These are phyloP conservation scores for Trialeurodes vaporariorum DNA, from an alignment of 1,140 invertebrate genomes.

Conservation along the genomic window DNA sequence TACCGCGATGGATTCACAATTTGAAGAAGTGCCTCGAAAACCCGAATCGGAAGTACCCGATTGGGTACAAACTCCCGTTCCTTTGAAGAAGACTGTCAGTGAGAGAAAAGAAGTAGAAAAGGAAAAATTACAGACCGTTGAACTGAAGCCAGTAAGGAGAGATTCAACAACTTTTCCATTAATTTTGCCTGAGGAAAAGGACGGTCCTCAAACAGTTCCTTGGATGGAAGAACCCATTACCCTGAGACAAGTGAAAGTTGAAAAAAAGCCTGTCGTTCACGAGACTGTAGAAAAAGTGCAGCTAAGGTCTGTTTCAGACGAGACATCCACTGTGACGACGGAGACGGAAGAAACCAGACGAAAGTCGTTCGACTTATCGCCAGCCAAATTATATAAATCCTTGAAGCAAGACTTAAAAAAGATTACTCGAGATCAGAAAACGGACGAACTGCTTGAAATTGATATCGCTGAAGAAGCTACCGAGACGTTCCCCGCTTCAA, in stretches of 20 bases:
- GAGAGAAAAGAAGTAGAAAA: slow-evolving; percentile 31
- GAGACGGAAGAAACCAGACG: slow-evolving; percentile 2
- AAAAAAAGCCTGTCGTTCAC: not conserved
- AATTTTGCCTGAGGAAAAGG: not conserved
- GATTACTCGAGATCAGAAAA: not conserved
- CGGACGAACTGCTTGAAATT: slow-evolving; percentile 20
- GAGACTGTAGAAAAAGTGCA: not conserved
- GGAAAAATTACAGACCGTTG: slow-evolving; percentile 35
- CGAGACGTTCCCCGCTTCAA: not conserved
- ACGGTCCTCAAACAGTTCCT: not conserved
- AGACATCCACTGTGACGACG: slow-evolving; percentile 2
- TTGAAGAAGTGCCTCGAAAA: not conserved
- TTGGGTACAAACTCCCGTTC: not conserved
- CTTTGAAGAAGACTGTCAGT: slow-evolving; percentile 32
- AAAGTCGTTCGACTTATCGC: not conserved
- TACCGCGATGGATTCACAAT: not conserved
- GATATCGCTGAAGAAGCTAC: slow-evolving; percentile 23
- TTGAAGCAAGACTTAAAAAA: slow-evolving; percentile 1
- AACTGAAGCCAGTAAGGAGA: slow-evolving; percentile 30
- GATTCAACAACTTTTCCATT: not conserved
- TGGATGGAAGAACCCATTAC: slow-evolving; percentile 10
- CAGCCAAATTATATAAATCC: not conserved
- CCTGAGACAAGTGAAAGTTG: not conserved
- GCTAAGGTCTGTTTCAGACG: not conserved
- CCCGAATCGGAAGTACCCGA: not conserved